Conservation (phyloP, 2,113 vertebrate genomes). For the Acanthochromis polyacanthus region DNA sequence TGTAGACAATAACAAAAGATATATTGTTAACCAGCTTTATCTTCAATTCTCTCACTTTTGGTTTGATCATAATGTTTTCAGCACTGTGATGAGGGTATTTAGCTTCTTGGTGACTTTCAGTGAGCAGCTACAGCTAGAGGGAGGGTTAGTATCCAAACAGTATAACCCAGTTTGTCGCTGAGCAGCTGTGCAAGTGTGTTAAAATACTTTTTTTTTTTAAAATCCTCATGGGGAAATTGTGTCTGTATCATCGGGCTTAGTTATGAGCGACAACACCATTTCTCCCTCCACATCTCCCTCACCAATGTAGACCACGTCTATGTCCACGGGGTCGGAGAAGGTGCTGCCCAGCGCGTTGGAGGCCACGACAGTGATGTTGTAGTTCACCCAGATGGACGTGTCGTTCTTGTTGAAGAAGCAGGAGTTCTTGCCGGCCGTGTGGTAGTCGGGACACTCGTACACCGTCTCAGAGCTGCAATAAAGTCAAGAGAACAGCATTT, state of each 20-base stretch:
- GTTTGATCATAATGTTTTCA: background rate
- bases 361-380: conserved; percentile 91
- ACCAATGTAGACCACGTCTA: conserved; percentile 93
- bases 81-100: background rate
- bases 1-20: too few relatives aligned
- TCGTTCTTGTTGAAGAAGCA: conserved; percentile 94
- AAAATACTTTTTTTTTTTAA: conserved; percentile 10
- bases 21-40: too few relatives aligned
- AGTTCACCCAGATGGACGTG: conserved; percentile 90
- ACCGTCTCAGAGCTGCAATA: conserved; percentile 75
- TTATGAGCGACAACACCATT: background rate
- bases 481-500: conserved; percentile 7
- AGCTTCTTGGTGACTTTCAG: conserved; percentile 20
- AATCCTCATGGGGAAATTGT: conserved; percentile 23
- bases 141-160: background rate
- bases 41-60: too few relatives aligned
- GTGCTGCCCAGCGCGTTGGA: conserved; percentile 88
- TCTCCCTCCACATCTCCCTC: conserved; percentile 36
- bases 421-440: conserved; percentile 89
- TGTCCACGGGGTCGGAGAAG: conserved; percentile 85
- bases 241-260: background rate
- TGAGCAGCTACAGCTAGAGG: background rate
- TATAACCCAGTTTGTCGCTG: background rate
- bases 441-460: conserved; percentile 93
- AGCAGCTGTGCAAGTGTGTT: conserved; percentile 32